Evolutionary conservation across 2,888 invertebrate species (phyloP), one percentile per base, ranked within the genome.

Genomic region (Idaea straminata): DNA sequence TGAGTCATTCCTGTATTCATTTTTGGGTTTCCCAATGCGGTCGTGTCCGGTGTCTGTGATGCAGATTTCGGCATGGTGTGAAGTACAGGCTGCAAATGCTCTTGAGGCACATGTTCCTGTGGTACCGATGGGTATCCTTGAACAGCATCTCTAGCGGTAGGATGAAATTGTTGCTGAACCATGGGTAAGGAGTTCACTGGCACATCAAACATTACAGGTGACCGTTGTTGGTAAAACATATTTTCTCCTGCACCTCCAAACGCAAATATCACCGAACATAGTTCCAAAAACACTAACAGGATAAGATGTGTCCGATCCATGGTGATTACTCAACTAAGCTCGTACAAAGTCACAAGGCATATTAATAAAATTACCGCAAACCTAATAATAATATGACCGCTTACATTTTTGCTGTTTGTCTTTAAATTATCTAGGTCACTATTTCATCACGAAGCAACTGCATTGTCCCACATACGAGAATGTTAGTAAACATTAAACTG

Each of bases 401-500:
- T 59, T 34, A 10, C 85, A 80, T 72, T 81, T 80, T 75, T 73
- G 68, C 69, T 67, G 71, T 75, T 74, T 67, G 74, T 72, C 69
- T 68, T 70, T 67, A 75, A 73, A 70, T 73, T 75, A 81, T 78
- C 75, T 82, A 73, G 80, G 82, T 82, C 82, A 78, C 72, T 70
- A 71, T 77, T 67, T 72, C 67, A 72, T 72, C 47, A 69, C 72
- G 70, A 77, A 69, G 74, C 74, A 74, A 76, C 77, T 75, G 75
- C 74, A 77, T 72, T 81, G 86, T 76, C 80, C 85, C 77, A 83
- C 81, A 83, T 84, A 79, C 72, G 74, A 75, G 73, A 75, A 77
- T 78, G 78, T 83, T 83, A 70, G 75, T 81, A 80, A 82, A 83
- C 75, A 83, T 82, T 79, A 77, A 77, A 74, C 76, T 80, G 85